A percentile compares a stretch with the other conserved stretches of the same genome.
These are phyloP conservation scores for Cyaniris semiargus DNA, from an alignment of 2,888 invertebrate genomes.

Conservation along the genomic window DNA sequence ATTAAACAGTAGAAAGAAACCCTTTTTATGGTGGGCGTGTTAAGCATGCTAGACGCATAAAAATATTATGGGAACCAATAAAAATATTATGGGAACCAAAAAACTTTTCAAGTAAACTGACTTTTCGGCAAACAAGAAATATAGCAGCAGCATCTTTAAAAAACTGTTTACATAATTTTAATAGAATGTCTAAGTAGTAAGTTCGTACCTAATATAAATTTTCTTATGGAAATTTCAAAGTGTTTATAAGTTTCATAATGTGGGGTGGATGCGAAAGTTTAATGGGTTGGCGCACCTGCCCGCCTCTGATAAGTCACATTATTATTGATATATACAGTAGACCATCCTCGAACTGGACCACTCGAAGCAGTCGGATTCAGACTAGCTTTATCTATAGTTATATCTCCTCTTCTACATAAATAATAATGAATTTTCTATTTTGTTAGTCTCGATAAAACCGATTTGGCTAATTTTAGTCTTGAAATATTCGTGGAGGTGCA, in stretches of 20 bases:
- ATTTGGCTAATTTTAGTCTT: no score
- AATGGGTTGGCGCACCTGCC: slow-evolving; percentile 27
- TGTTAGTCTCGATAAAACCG: no score
- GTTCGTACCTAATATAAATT: slow-evolving; percentile 2
- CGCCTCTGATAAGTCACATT: not conserved
- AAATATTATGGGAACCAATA: not conserved
- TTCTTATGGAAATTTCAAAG: slow-evolving; percentile 21
- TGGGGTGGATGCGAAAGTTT: slow-evolving; percentile 19
- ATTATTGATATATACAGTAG: no score
- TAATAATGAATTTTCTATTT: no score
- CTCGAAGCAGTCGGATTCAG: no score
- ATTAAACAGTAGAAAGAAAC: not conserved
- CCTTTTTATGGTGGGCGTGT: not conserved
- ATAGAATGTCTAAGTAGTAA: not conserved
- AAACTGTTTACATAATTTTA: not conserved
- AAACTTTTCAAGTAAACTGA: not conserved
- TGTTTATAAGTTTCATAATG: slow-evolving; percentile 26
- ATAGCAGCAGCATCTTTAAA: not conserved
- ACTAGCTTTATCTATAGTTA: no score
- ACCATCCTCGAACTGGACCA: no score
- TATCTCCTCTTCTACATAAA: no score
- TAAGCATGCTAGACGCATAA: not conserved
- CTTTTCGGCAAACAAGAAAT: not conserved
- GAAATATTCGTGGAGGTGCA: no score
- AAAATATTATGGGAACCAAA: not conserved